Conservation (phyloP, 1,140 invertebrate genomes). For the Sarcophaga peregrina region DNA sequence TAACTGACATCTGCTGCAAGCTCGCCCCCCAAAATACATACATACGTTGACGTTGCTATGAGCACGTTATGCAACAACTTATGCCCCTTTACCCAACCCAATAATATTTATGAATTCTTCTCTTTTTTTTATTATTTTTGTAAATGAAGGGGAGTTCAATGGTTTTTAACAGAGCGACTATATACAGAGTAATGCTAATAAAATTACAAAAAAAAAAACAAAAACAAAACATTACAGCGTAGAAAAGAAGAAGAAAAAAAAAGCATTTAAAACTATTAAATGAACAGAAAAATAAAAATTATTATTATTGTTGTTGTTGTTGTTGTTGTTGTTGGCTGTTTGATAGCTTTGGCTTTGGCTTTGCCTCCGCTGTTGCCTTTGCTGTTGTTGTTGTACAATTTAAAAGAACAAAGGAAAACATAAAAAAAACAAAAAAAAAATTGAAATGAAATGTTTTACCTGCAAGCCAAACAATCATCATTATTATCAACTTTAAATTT, state of each 20-base stretch:
- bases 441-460: slow-evolving; percentile 8
- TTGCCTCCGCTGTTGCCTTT: background rate
- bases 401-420: slow-evolving; percentile 16
- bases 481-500: background rate
- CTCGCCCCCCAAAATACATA: too few relatives aligned
- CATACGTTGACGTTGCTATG: background rate
- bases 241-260: background rate
- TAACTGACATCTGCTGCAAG: too few relatives aligned
- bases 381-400: background rate
- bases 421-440: slow-evolving; percentile 1
- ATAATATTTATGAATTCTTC: background rate
- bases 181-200: too few relatives aligned
- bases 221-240: background rate
- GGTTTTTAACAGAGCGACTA: background rate
- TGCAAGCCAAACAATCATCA: background rate
- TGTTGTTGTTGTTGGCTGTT: background rate
- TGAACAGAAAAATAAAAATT: background rate
- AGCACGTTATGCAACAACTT: background rate
- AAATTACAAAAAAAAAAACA: background rate
- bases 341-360: too few relatives aligned
- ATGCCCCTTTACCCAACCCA: background rate
- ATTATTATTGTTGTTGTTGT: background rate
- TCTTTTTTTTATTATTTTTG: background rate
- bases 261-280: slow-evolving; percentile 1
- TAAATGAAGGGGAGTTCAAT: slow-evolving; percentile 22